A percentile compares a stretch with the other conserved stretches of the same genome.
These are phyloP conservation scores for Onychorhynchus coronatus DNA, from an alignment of 2,113 vertebrate genomes.

Conservation along the genomic window DNA sequence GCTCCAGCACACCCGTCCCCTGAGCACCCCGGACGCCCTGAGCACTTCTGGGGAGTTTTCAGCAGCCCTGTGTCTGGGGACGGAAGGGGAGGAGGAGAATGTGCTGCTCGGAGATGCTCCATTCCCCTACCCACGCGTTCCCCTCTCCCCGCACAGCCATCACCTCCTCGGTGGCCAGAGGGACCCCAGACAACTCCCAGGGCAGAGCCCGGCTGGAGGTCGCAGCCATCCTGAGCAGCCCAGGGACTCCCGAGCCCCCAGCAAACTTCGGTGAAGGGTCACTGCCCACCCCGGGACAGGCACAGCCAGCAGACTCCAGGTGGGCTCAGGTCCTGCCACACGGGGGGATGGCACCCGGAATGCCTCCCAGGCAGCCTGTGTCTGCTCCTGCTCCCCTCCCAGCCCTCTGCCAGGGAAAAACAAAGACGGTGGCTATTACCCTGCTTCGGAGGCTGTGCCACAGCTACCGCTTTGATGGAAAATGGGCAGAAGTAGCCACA, in stretches of 20 bases:
- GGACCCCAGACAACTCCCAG: neutral
- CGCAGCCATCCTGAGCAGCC: rapidly evolving
- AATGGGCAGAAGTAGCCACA: neutral
- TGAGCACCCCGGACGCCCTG: neutral
- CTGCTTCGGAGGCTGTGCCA: neutral
- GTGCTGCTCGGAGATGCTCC: neutral
- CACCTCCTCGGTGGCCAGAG: neutral
- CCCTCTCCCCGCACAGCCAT: neutral
- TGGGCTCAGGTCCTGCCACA: neutral
- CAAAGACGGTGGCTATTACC: neutral
- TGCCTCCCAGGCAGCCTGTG: neutral
- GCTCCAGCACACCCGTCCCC: neutral
- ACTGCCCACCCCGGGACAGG: neutral
- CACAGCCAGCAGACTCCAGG: neutral
- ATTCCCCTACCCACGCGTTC: rapidly evolving
- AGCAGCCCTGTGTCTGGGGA: neutral
- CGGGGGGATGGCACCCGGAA: rapidly evolving
- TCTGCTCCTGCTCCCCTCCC: neutral
- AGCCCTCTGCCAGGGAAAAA: neutral
- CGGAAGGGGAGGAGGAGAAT: neutral
- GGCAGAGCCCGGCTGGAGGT: neutral
- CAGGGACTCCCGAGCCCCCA: rapidly evolving
- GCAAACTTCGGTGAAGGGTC: neutral
- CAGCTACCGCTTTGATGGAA: neutral
- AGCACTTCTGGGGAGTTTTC: neutral